These are phyloP conservation scores for Gambelia wislizenii DNA, from an alignment of 2,797 vertebrate species.

Conservation along the genomic window DNA sequence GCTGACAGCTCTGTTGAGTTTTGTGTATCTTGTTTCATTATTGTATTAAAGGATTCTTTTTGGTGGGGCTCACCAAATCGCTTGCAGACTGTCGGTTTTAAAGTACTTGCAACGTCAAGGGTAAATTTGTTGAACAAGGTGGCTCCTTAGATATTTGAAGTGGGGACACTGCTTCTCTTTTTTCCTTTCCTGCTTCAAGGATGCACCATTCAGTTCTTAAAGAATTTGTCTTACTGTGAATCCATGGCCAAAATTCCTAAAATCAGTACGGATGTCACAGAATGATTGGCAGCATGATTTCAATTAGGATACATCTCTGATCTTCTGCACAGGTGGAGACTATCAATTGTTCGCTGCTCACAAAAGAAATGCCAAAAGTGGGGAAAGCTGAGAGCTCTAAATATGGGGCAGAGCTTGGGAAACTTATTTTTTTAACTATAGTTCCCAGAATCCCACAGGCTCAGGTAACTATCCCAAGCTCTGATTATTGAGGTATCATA, in stretches of 20 bases:
- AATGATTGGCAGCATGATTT: not conserved
- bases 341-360: not conserved
- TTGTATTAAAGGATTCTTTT: conserved; percentile 78
- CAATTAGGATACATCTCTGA: not conserved
- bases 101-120: not conserved
- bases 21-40: conserved; percentile 62
- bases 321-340: not conserved
- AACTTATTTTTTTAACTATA: not conserved
- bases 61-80: conserved; percentile 56
- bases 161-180: not conserved
- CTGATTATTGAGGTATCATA: not conserved
- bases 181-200: not conserved
- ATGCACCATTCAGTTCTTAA: not conserved
- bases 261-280: not conserved
- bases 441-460: not conserved
- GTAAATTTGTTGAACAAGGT: not conserved
- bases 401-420: too few relatives aligned
- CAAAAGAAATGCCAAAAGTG: not conserved
- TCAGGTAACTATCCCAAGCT: not conserved
- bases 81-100: conserved; percentile 25
- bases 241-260: not conserved
- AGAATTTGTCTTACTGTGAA: not conserved
- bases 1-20: conserved; percentile 48
- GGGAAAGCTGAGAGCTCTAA: not conserved
- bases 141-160: not conserved